Evolutionary conservation across 2,888 invertebrate species (phyloP).

Genomic region (Tiphia femorata): DNA sequence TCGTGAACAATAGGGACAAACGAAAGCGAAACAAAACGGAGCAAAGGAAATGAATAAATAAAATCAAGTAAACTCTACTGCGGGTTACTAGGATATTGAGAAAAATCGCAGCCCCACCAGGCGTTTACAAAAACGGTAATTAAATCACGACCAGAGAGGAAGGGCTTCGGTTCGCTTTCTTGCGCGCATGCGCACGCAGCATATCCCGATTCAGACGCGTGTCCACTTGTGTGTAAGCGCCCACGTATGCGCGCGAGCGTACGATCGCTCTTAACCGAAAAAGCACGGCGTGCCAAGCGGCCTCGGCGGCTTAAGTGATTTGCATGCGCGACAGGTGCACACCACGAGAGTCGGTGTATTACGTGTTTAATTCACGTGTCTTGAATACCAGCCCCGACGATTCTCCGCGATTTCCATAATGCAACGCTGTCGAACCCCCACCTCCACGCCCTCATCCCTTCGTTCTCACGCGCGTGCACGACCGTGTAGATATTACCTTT

Average conservation of each 20-base stretch:
- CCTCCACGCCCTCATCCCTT: too few species aligned
- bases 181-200: neutral
- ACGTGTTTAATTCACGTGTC: conserved; percentile 61
- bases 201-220: conserved; percentile 11
- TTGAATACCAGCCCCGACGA: conserved; percentile 51
- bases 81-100: too few species aligned
- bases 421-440: conserved; percentile 21
- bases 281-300: conserved; percentile 41
- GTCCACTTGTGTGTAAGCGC: neutral
- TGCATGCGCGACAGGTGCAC: conserved; percentile 61
- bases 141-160: neutral
- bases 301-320: conserved; percentile 50
- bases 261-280: too few species aligned
- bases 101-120: too few species aligned
- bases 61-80: too few species aligned
- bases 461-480: too few species aligned
- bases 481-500: too few species aligned
- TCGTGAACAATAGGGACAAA: too few species aligned
- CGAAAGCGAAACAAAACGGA: too few species aligned
- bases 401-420: conserved; percentile 47
- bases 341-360: conserved; percentile 53
- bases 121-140: too few species aligned
- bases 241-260: conserved; percentile 6
- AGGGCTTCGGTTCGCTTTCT: neutral
- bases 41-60: too few species aligned